These are phyloP conservation scores for Anisognathus igniventris DNA, from an alignment of 2,797 vertebrate genomes.

Conservation along the genomic window DNA sequence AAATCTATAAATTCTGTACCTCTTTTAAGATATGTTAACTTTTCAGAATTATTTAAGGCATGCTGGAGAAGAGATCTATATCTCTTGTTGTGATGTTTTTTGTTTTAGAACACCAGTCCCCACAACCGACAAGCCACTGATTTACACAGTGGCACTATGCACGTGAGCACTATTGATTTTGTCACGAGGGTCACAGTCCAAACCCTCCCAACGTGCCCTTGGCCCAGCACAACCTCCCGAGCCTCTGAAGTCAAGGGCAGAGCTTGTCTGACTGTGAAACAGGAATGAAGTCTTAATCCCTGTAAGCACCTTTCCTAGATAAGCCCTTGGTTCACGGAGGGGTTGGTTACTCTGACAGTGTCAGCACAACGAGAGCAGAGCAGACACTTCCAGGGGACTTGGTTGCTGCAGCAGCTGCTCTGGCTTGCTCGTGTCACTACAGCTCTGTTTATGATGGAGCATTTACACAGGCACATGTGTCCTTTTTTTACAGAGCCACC, in stretches of 20 bases:
- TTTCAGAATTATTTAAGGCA: not conserved
- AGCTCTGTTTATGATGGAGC: not conserved
- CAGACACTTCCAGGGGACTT: not conserved
- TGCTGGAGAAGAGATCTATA: fast-evolving
- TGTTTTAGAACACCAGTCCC: not conserved
- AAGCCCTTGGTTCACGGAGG: not conserved
- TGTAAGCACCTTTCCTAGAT: conserved; percentile 21
- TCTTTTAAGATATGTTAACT: not conserved
- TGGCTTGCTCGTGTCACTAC: fast-evolving
- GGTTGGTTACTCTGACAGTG: not conserved
- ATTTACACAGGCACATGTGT: not conserved
- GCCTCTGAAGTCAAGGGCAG: not conserved
- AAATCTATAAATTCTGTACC: not conserved
- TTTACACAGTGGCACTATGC: not conserved
- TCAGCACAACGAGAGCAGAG: not conserved
- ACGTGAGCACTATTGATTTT: not conserved
- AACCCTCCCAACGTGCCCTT: not conserved
- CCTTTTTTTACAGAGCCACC: not conserved
- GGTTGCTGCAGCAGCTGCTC: not conserved
- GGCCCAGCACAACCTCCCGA: fast-evolving
- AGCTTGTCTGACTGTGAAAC: not conserved
- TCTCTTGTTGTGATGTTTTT: not conserved
- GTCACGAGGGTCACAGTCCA: not conserved
- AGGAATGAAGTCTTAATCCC: conserved; percentile 9
- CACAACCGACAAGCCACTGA: not conserved